Base-by-base conservation (phyloP, 1,140 invertebrate species). In the Muscidifurax raptorellus region DNA sequence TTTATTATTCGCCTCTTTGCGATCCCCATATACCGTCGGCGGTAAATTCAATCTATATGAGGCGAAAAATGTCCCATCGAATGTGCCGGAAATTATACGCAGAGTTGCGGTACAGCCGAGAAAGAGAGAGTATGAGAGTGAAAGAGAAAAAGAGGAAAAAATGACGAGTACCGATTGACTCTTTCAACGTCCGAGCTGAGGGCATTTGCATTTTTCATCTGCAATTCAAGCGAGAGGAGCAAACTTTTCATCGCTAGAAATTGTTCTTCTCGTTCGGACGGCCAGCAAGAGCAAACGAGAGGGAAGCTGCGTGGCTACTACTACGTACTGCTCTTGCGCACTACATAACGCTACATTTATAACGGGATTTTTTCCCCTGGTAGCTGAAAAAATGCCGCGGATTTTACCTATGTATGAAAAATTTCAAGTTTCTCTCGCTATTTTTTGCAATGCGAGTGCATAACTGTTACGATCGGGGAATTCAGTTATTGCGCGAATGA, bases 31-130 rank as follows among this genome's bases (percentile, higher is more conserved):
- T n/a, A n/a, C 79, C 85, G 32, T 12, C 22, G 36, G 44, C 83
- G 85, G 86, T 88, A 88, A 89, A 90, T 90, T 89, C 81, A 90
- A 89, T 88, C 86, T 88, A 88, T 88, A 88, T 86, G 85, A 77
- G 47, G 72, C 66, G 36, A 85, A 85, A 78, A 85, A 85, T 69
- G 59, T 28, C 40, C 59, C 28, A 80, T 85, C 64, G 74, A 76
- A 52, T 69, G 32, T 52, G 32, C 40, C 5, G 52, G 44, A 71
- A 85, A 81, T 85, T 77, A n/a, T n/a, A 85, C 74, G 28, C 28
- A 28, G n/a, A 69, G 18, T 28, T 64, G 13, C 22, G 78, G 15
- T n/a, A n/a, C 32, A n/a, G 9, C 22, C 18, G 0, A n/a, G n/a
- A 5, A 10, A 12, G 25, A 0, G 36, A 64, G 52, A 64, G 36